Base-by-base conservation (phyloP, 2,888 invertebrate genomes). In the Stramonita haemastoma region DNA sequence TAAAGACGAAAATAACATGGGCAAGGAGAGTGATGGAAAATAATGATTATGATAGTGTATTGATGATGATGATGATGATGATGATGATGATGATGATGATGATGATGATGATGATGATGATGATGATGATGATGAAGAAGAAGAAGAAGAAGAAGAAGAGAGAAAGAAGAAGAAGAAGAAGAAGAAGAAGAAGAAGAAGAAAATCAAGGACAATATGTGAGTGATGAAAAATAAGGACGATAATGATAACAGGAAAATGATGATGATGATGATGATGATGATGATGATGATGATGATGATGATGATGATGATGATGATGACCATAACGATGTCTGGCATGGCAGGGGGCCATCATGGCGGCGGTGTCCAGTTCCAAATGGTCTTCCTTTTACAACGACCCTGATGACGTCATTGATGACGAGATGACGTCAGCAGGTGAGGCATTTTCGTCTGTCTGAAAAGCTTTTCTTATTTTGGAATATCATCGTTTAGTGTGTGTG, bases 351-450 rank as follows among this genome's bases (percentile, higher is more conserved):
- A 98, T 99, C 29, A 97, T 98, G 95, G 98, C 98, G 89, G 98
- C 98, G 56, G 98, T 99, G 26, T 98, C 97, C 89, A 98, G 97
- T 90, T 96, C 97, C 90, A 97, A 97, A 95, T 98, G 98, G 98
- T 97, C 97, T 92, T 96, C 97, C 90, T 97, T 96, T 92, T 97
- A 97, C 95, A 97, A 97, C 93, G 97, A 97, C 95, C 96, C 96
- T 1, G 86, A 97, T 96, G 97, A 93, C 36, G 91, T 93, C 60
- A 94, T 93, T 57, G 97, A 96, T 60, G 97, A 97, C 93, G 97
- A 98, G 95, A 96, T 97, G 90, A 97, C 97, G 91, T 97, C 97
- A 92, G 97, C 97, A 96, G 97, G 97, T 97, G 96, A 96, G 93
- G 91, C 77, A 32, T 0, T 34, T 17, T 19, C 60, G 5, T 89